Percentiles rank a stretch among this genome's conserved stretches.
Evolutionary conservation across 2,888 invertebrate genomes (phyloP).

Genomic region (Amphipoea oculea): DNA sequence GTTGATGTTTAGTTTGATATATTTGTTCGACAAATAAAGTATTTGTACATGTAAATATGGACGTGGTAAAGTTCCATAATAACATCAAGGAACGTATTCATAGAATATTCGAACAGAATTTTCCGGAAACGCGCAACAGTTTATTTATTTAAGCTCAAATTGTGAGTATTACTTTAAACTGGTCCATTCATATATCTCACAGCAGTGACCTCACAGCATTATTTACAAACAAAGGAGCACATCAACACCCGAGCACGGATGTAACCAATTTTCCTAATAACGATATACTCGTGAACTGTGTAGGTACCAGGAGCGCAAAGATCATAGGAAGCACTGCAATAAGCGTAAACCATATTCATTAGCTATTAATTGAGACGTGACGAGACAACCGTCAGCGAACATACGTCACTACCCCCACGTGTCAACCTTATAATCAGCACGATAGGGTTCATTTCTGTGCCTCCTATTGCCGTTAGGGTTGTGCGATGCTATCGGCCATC

Average conservation of each 20-base stretch:
- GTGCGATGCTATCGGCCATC: constrained; percentile 69
- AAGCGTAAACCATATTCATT: constrained; percentile 75
- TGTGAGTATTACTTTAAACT: constrained; percentile 18
- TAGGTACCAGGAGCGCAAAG: constrained; percentile 61
- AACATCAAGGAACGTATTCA: constrained; percentile 27
- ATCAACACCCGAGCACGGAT: constrained; percentile 52
- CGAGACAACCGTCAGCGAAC: constrained; percentile 70
- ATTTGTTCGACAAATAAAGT: constrained; percentile 22
- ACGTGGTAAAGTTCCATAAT: constrained; percentile 44
- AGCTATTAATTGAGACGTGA: constrained; percentile 82
- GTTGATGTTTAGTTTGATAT: constrained; percentile 36
- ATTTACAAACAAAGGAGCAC: constrained; percentile 58
- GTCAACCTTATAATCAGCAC: constrained; percentile 61
- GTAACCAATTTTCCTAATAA: constrained; percentile 60
- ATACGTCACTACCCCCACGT: constrained; percentile 51
- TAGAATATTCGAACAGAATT: constrained; percentile 22
- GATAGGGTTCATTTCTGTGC: constrained; percentile 70
- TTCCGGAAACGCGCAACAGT: constrained; percentile 34
- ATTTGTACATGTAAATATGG: constrained; percentile 48
- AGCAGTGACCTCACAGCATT: constrained; percentile 38
- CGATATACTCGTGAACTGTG: constrained; percentile 41
- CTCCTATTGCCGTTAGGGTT: constrained; percentile 63
- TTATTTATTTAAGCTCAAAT: constrained; percentile 43
- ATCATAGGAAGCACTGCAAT: constrained; percentile 74
- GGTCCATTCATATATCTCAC: constrained; percentile 14